Conservation (phyloP, 1,140 invertebrate genomes). For the Ectropis grisescens region DNA sequence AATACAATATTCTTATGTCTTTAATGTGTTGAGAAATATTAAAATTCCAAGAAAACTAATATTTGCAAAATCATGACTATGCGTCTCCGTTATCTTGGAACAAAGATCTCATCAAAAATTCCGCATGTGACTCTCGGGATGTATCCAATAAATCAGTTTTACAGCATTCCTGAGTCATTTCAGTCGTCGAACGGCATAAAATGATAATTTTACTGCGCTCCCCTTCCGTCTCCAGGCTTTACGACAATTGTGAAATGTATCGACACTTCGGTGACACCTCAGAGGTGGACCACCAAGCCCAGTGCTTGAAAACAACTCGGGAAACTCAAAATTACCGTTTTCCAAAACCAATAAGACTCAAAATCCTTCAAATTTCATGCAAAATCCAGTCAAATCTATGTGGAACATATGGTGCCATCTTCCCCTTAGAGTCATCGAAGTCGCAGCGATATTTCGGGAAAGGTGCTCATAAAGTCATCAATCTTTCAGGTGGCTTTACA, state of each 20-base stretch:
- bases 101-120: constrained; percentile 64
- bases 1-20: no score
- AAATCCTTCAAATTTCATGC: constrained; percentile 13
- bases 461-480: constrained; percentile 43
- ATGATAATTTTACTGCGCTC: constrained; percentile 67
- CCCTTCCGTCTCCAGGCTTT: constrained; percentile 63
- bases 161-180: constrained; percentile 67
- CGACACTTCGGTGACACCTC: constrained; percentile 36
- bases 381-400: constrained; percentile 14
- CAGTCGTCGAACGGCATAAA: constrained; percentile 68
- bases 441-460: constrained; percentile 42
- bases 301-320: constrained; percentile 1
- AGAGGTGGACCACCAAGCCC: constrained; percentile 23
- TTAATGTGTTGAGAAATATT: no score
- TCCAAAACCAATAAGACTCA: constrained; percentile 21
- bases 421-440: constrained; percentile 17
- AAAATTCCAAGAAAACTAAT: no score
- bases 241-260: constrained; percentile 70
- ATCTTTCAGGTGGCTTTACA: constrained; percentile 53
- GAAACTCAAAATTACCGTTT: constrained; percentile 15
- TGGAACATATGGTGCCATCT: constrained; percentile 45
- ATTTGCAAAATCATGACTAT: no score
- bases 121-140: constrained; percentile 59
- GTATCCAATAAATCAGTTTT: constrained; percentile 68
- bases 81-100: constrained; percentile 34